Evolutionary conservation across 2,888 invertebrate species (phyloP), one percentile per base, ranked within the genome.

Genomic region (Ligdia adustata): DNA sequence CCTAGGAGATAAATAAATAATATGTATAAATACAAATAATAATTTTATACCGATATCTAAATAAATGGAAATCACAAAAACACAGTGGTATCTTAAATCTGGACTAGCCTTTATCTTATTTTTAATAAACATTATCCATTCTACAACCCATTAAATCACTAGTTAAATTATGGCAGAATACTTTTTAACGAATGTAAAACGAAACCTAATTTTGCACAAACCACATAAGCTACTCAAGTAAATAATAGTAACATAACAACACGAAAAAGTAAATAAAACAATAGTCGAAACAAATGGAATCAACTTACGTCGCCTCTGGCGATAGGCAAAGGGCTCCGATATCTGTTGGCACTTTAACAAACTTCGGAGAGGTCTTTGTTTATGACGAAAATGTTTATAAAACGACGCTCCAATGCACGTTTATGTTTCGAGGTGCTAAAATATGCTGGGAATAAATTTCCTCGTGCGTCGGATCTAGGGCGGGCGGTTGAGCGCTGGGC

Each of bases 261-360:
- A 40, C 4, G 13, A 22, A 26, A 38, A 29, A 35, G 14, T 16
- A 31, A 47, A 28, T 40, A 42, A 33, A 48, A 42, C 53, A 45
- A 51, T 40, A 18, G 35, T 34, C 40, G 37, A 27, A 39, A 50
- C 50, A 54, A 52, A 43, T 24, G 27, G 26, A 28, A 27, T 37
- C 27, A 37, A 82, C 84, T 83, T 75, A 85, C 85, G 82, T 75
- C 57, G 69, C 73, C 72, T 72, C 59, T 53, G 61, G 73, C 68
- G 63, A 72, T 62, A 67, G 64, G 66, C 65, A 62, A 72, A 69
- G 71, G 72, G 75, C 71, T 75, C 61, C 66, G 64, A 64, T 65
- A 65, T 66, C 63, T 62, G 57, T 65, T 64, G 66, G 69, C 81
- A 80, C 79, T 55, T 74, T 65, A 48, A 64, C 59, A 69, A 79